phyloP scores from a whole-genome alignment of 92 coral and sea anemone species.

The Ricordea florida region DNA sequence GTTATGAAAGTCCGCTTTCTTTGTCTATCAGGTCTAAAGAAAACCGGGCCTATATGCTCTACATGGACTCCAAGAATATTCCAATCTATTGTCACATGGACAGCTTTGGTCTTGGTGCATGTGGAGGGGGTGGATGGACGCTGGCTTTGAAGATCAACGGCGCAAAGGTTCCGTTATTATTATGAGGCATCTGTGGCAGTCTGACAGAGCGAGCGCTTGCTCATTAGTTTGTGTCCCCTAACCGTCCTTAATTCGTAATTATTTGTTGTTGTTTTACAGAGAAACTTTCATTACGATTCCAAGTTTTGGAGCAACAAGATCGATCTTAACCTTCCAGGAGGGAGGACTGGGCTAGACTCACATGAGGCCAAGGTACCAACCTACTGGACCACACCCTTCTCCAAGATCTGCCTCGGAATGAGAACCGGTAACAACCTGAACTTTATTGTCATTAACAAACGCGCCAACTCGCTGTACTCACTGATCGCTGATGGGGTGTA shows the following conservation, averaged over 20 bases:
- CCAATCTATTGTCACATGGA: background rate
- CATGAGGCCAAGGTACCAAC: conserved; percentile 32
- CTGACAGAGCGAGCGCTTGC: no score
- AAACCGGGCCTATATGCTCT: background rate
- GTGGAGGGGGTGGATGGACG: conserved; percentile 6
- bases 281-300: background rate
- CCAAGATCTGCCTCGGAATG: conserved; percentile 41
- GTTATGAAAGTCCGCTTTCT: background rate
- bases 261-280: background rate
- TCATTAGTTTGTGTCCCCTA: no score
- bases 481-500: conserved; percentile 4
- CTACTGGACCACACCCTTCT: conserved; percentile 35
- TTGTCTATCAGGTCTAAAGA: background rate
- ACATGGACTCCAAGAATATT: background rate
- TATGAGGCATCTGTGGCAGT: no score
- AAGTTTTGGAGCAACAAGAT: background rate
- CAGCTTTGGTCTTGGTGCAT: background rate
- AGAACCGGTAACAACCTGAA: background rate
- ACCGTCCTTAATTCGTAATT: background rate
- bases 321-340: background rate
- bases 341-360: conserved; percentile 3
- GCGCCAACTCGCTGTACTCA: conserved; percentile 26
- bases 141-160: conserved; percentile 5
- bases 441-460: conserved; percentile 4
- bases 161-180: background rate